Base-by-base conservation (phyloP, 2,888 invertebrate species). In the Sinopyrophorus schimmeli region DNA sequence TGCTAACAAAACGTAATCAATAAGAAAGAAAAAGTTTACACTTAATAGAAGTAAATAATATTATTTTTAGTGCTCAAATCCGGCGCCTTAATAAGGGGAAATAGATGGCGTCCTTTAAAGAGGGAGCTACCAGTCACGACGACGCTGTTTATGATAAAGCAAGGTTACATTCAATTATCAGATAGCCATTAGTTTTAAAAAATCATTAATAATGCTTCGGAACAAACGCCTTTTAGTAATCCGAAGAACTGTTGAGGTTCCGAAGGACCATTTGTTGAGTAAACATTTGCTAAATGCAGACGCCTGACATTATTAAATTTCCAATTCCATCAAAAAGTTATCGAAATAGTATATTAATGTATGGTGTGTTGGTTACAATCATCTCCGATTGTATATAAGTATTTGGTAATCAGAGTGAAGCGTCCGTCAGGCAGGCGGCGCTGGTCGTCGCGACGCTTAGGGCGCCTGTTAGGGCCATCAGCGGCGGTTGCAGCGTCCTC, bases 391-490 rank as follows among this genome's bases (percentile, higher is more conserved):
- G 63, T 64, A 58, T n/a, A n/a, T 62, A 59, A 62, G 63, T 62
- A 63, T 63, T 64, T 53, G 64, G 64, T 65, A 66, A 66, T 65
- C 64, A 62, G 61, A 55, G 56, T 54, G 55, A 35, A 35, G 52
- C 63, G 65, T 64, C 66, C 63, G 64, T 66, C 67, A 64, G 66
- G 64, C 68, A 66, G 69, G 68, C 68, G 67, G 65, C 56, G 66
- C 57, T 54, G 53, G 61, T 56, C 62, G 63, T 60, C 62, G 59
- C 60, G 61, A 57, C 59, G 58, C 54, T 38, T 70, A 74, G 76
- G 78, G 78, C 77, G 78, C 77, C 77, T 76, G 76, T 77, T 75
- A 75, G 75, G 75, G 76, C 77, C 77, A 77, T 77, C 77, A 77
- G 76, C 65, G 64, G 62, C 64, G 63, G 62, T 64, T 61, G 61